Evolutionary conservation across 2,797 vertebrate genomes (phyloP).

Genomic region (Gouania willdenowi): DNA sequence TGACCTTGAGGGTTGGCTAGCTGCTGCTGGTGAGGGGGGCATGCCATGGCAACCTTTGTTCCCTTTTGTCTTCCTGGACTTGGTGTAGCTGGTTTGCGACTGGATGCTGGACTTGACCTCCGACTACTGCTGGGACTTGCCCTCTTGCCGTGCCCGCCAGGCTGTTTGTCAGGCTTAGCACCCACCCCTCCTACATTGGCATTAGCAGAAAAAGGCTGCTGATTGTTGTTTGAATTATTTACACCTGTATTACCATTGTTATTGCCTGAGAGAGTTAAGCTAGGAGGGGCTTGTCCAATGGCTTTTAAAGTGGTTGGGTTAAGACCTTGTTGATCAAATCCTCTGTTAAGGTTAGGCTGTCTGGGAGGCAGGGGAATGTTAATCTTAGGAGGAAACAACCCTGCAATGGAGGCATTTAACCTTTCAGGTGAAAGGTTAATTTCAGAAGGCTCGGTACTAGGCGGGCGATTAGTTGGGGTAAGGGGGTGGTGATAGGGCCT

Average conservation of each 20-base stretch:
- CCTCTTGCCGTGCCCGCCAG: slow-evolving; percentile 82
- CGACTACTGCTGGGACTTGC: slow-evolving; percentile 95
- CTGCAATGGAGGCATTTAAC: slow-evolving; percentile 97
- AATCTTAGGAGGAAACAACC: slow-evolving; percentile 97
- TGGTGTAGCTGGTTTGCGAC: slow-evolving; percentile 91
- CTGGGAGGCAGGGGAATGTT: slow-evolving; percentile 97
- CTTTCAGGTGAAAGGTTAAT: slow-evolving; percentile 97
- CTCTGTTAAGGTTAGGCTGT: slow-evolving; percentile 87
- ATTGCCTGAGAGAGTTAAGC: slow-evolving; percentile 75
- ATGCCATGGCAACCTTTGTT: slow-evolving; percentile 80
- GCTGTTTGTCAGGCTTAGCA: slow-evolving; percentile 86
- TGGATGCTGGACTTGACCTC: slow-evolving; percentile 91
- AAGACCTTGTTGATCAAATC: slow-evolving; percentile 98
- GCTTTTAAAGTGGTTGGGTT: slow-evolving; percentile 98
- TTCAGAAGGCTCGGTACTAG: slow-evolving; percentile 97
- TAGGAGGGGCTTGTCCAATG: slow-evolving; percentile 94
- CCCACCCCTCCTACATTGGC: slow-evolving; percentile 76
- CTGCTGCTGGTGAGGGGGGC: slow-evolving; percentile 79
- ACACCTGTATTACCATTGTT: slow-evolving; percentile 60
- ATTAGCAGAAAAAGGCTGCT: slow-evolving; percentile 72
- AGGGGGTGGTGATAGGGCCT: slow-evolving; percentile 96
- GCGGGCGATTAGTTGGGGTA: slow-evolving; percentile 95
- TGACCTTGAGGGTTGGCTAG: slow-evolving; percentile 81
- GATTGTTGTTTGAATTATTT: slow-evolving; percentile 75
- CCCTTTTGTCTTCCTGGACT: slow-evolving; percentile 94